Percentiles rank a stretch among this genome's conserved stretches.
phyloP scores from a whole-genome alignment of 2,888 invertebrate species.

The Luperina testacea region DNA sequence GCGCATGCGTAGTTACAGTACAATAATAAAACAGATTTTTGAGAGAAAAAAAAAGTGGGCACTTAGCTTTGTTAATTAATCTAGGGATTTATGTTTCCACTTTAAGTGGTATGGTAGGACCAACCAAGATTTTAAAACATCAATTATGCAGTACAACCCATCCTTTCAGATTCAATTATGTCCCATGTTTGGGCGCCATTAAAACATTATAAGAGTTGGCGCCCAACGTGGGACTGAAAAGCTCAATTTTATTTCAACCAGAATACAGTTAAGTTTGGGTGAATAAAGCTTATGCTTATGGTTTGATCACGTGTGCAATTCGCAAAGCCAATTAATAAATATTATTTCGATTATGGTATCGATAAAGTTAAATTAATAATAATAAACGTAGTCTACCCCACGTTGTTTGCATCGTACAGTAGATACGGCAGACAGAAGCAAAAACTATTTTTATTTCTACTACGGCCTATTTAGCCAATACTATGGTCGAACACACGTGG shows the following conservation, averaged over 20 bases:
- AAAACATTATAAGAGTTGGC: conserved; percentile 51
- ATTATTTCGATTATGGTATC: conserved; percentile 1
- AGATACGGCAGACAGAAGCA: conserved; percentile 37
- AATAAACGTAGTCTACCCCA: neutral
- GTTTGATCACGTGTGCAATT: neutral
- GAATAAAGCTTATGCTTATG: conserved; percentile 4
- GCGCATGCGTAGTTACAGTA: conserved; percentile 61
- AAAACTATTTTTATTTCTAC: conserved; percentile 71
- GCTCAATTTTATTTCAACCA: conserved; percentile 35
- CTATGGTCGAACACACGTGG: conserved; percentile 74
- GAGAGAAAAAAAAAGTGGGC: neutral
- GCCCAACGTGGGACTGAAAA: conserved; percentile 50
- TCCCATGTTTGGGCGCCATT: conserved; percentile 57
- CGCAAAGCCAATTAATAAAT: neutral
- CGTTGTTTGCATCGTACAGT: conserved; percentile 12
- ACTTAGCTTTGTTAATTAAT: conserved; percentile 21
- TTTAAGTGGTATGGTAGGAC: conserved; percentile 17
- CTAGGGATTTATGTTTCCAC: conserved; percentile 24
- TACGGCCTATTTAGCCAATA: conserved; percentile 65
- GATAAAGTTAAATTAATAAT: conserved; percentile 24
- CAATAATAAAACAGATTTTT: conserved; percentile 9
- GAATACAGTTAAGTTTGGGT: conserved; percentile 18
- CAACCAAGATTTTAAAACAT: conserved; percentile 45
- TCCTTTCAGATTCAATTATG: conserved; percentile 55
- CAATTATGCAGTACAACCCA: conserved; percentile 48